phyloP scores from a whole-genome alignment of 2,888 invertebrate genomes.

The Seira ritae region DNA sequence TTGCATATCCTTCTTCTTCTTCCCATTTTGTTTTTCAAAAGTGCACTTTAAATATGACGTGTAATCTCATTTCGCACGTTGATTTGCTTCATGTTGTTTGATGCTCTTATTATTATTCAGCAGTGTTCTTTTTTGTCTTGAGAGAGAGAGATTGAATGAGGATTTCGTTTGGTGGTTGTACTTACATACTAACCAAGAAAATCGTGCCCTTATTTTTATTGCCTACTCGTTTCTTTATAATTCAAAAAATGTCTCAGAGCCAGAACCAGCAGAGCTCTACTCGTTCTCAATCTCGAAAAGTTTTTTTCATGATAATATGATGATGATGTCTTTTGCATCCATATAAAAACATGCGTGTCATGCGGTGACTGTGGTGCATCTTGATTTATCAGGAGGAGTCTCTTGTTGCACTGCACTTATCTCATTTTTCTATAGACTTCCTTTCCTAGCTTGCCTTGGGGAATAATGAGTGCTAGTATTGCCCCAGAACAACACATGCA shows the following conservation, averaged over 20 bases:
- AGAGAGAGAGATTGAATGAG: too few species aligned
- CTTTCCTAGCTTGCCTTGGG: background rate
- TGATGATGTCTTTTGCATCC: too few species aligned
- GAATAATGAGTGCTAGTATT: slow-evolving; percentile 20
- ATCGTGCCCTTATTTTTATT: too few species aligned
- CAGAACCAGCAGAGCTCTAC: too few species aligned
- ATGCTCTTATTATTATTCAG: slow-evolving; percentile 40
- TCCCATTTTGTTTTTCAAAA: slow-evolving; percentile 5
- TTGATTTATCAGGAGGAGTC: slow-evolving; percentile 51
- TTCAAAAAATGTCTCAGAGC: too few species aligned
- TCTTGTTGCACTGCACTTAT: slow-evolving; percentile 26
- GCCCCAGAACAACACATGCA: background rate
- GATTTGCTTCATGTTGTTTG: background rate
- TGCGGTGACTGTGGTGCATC: slow-evolving; percentile 54
- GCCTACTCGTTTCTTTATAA: too few species aligned
- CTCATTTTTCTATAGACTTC: slow-evolving; percentile 12
- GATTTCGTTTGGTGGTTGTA: too few species aligned
- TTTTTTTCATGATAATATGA: too few species aligned
- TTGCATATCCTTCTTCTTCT: background rate
- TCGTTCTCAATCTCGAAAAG: too few species aligned
- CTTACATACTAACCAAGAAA: too few species aligned
- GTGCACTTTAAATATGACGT: background rate
- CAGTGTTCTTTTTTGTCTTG: slow-evolving; percentile 46
- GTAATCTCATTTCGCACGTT: too few species aligned
- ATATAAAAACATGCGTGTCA: slow-evolving; percentile 31